Base-by-base conservation (phyloP, 2,888 invertebrate genomes). In the Eutolmus rufibarbis region DNA sequence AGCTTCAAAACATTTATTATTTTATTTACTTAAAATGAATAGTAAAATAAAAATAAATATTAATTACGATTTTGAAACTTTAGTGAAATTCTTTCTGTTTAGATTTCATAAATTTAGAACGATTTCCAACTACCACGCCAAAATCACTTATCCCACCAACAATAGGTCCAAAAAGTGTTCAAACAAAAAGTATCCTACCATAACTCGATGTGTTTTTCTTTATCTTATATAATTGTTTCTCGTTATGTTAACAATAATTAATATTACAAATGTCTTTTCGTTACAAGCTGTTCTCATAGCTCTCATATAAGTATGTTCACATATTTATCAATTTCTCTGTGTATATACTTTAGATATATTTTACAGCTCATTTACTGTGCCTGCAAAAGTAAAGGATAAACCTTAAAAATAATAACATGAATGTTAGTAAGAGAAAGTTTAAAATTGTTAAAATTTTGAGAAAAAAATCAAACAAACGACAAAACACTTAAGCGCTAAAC, bases 381-480 rank as follows among this genome's bases (percentile, higher is more conserved):
- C 92, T 92, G 92, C 92, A 92, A 92, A 91, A 92, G 92, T 92
- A 92, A 91, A 92, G 92, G 92, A 92, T 92, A 92, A 92, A 92
- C 92, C 92, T 92, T 92, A 92, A 92, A 92, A 92, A 84, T 84
- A 92, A 92, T 92, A 92, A 92, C 92, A 92, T 91, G 92, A 91
- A 92, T 92, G 92, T 92, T 92, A 92, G 92, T 92, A 90, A 92
- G 91, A 92, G 91, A 92, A 92, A 92, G 92, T 91, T 92, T 91
- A 91, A 90, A 91, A 91, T 91, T 90, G 91, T 91, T 91, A 66
- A 23, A 91, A 87, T 87, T 89, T 88, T 88, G 88, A 88, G 89
- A 87, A 88, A 66, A 31, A 40, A 40, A 40, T 12, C 12, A 34
- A 56, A 76, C 28, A 85, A 81, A 87, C 37, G 34, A 79, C 2